These are phyloP conservation scores for Eumacrocentrus americanus DNA, from an alignment of 2,888 invertebrate species.

Conservation along the genomic window DNA sequence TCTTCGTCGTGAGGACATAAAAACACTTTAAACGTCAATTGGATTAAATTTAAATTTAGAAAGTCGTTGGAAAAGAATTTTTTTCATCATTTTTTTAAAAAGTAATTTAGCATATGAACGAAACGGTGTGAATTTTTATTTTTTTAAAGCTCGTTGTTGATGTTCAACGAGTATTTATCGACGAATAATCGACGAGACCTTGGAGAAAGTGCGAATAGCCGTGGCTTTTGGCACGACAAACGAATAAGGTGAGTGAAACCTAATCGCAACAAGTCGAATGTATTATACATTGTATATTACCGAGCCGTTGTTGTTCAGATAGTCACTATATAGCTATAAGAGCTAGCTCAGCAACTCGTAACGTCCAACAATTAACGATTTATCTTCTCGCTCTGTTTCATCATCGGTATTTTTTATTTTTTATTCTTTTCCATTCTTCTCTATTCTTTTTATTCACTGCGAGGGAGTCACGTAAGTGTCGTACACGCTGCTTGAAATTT, in stretches of 20 bases:
- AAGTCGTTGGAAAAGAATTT: slow-evolving; percentile 1
- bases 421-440: not conserved
- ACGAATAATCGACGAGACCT: slow-evolving; percentile 15
- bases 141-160: not conserved
- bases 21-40: not conserved
- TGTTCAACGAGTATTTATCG: not conserved
- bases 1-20: slow-evolving; percentile 42
- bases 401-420: not conserved
- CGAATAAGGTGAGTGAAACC: slow-evolving; percentile 55
- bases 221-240: slow-evolving; percentile 37
- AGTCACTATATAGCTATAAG: not conserved
- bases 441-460: not conserved
- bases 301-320: too few relatives aligned
- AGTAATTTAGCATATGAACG: not conserved
- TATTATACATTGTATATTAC: too few relatives aligned
- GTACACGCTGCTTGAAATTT: not conserved
- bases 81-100: not conserved
- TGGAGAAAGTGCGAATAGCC: slow-evolving; percentile 25
- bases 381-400: not conserved
- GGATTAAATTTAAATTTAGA: not conserved
- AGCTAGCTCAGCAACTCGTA: not conserved
- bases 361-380: not conserved
- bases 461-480: slow-evolving; percentile 2
- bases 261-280: slow-evolving; percentile 26
- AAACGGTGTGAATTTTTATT: not conserved